Evolutionary conservation across 2,113 vertebrate genomes (phyloP), one percentile per base, ranked within the genome.

Genomic region (Mus spicilegus): DNA sequence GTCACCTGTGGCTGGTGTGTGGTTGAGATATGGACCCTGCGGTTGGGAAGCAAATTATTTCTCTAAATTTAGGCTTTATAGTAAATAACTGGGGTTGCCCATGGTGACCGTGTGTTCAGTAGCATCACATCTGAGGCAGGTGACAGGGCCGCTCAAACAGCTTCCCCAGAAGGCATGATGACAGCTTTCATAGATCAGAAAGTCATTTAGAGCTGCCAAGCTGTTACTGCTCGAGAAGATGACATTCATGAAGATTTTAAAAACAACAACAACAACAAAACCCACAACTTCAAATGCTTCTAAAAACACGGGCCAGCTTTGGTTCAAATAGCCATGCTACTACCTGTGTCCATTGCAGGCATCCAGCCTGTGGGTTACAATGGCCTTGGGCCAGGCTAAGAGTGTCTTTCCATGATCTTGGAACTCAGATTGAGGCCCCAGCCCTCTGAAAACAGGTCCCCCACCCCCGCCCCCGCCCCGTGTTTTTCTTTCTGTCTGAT

Each of bases 201-300:
- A 69, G 42, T 54, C 85, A 54, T n/a, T 54, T 70, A 36, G 97
- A 93, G 97, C 97, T 89, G 81, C 97, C 63, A 91, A 54, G 46
- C 96, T 97, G 56, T 97, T 95, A 90, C 93, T 91, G 92, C 96
- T 92, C 76, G 84, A 93, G 97, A 96, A 51, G 76, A 39, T 72
- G 94, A 96, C 96, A 95, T 85, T 92, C 97, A 49, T 76, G 49
- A 91, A 97, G 96, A 61, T 61, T 61, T 7, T 2, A 61, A 61
- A 22, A n/a, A 73, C 63, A 65, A 28, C 65, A 28, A 30, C 65
- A 65, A 28, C 63, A 67, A 11, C 33, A 10, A 17, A 69, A 87
- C 33, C 22, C 42, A 33, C 84, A 96, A 93, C 95, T 97, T 91
- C 85, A 69, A 90, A 86, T 76, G 96, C 95, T 97, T 96, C 94